Percentiles rank a stretch among this genome's conserved stretches.
phyloP scores from a whole-genome alignment of 2,113 vertebrate genomes.

The Cyphomyrus plagiostoma region DNA sequence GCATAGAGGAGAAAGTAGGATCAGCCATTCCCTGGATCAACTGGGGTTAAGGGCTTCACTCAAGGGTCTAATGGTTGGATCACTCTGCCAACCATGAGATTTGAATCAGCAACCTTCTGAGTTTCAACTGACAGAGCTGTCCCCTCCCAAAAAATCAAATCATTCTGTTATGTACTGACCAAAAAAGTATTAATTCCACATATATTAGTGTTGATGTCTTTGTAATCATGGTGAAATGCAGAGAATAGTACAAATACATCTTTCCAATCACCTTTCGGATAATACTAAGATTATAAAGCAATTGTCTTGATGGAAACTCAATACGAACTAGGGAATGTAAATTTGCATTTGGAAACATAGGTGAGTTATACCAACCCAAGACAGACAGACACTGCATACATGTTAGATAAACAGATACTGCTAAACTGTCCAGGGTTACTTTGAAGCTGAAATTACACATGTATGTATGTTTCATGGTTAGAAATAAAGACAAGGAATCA shows the following conservation, averaged over 20 bases:
- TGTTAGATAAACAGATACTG: not conserved
- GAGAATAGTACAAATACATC: not conserved
- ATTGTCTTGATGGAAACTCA: not conserved
- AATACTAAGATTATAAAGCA: not conserved
- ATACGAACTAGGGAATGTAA: not conserved
- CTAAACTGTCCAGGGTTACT: not conserved
- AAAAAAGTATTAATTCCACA: no score
- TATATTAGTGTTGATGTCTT: not conserved
- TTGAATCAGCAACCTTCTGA: not conserved
- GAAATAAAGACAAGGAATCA: slow-evolving; percentile 9
- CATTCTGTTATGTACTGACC: no score
- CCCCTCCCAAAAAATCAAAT: not conserved
- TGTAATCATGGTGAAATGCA: not conserved
- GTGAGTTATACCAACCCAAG: not conserved
- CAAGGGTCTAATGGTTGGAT: not conserved
- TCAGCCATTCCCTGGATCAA: no score
- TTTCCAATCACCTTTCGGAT: not conserved
- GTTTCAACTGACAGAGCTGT: not conserved
- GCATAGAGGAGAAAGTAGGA: not conserved
- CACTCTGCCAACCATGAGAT: not conserved
- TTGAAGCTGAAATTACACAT: not conserved
- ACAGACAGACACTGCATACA: not conserved
- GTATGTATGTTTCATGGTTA: no score
- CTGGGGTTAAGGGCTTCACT: not conserved
- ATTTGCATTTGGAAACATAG: not conserved